Base-by-base conservation (phyloP, 2,113 vertebrate genomes). In the Dryoscopus gambensis region DNA sequence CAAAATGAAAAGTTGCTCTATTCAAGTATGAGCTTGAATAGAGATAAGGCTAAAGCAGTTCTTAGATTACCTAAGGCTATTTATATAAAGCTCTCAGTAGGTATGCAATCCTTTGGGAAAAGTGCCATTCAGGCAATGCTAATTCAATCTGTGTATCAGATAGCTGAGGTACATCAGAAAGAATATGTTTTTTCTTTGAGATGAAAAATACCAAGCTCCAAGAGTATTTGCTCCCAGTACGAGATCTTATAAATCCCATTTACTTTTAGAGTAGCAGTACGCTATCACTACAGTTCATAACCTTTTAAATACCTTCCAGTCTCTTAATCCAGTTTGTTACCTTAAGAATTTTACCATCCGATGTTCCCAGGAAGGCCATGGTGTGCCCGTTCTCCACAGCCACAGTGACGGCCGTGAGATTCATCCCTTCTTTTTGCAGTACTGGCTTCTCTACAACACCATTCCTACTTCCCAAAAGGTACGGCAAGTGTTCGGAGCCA, bases 401-500 rank as follows among this genome's bases (percentile, higher is more conserved):
- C 62, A 99, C 99, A 0, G 98, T 98, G 76, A 99, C 98, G 0
- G 99, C 98, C 0, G 99, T 99, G 74, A 98, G 95, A 86, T 98
- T 98, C 68, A 98, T 97, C 33, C 97, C 97, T 10, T 98, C 94
- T 11, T 98, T 98, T 27, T 97, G 95, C 31, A 98, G 95, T 7
- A 97, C 71, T 0, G 98, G 89, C 2, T 78, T 90, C 74, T 94
- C 89, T 11, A n/a, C 8, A 37, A 98, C 96, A 28, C 98, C 98
- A 5, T 98, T 92, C 14, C 88, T 98, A 87, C 98, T 99, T 95
- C 99, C 99, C 97, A 99, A 93, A 0, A 99, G 99, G 40, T 99
- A 99, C 0, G 99, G 99, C 88, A 99, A 98, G 96, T 99, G 99
- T 92, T 99, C 99, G 0, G 97, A 99, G 56, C 99, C 99, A 60